Base-by-base conservation (phyloP, 1,140 invertebrate species). In the Dendrolimus punctatus region DNA sequence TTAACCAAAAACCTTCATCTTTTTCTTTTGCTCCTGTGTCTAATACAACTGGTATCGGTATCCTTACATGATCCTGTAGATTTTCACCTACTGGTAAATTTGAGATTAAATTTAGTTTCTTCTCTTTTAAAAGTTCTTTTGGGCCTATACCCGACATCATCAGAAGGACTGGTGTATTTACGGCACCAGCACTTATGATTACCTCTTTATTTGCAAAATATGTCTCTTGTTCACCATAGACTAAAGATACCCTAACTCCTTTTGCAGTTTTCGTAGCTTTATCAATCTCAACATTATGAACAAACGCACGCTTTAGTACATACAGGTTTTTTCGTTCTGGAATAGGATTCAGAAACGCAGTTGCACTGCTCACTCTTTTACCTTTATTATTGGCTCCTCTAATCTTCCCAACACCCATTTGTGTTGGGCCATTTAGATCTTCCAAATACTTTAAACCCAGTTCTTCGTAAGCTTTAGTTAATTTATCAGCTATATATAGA, bases 51-150 rank as follows among this genome's bases (percentile, higher is more conserved):
- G 92, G 78, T 5, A 93, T 91, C 2, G 91, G 86, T 58, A 92
- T 93, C 9, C 90, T 90, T 6, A 93, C 85, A 61, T 95, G 94
- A 73, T 95, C 94, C 82, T 93, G 92, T 0, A 95, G 72, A 73
- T 95, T 95, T 57, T 90, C 88, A 2, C 93, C 93, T 4, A 95
- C 93, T 5, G 89, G 91, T 5, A 93, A 83, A 85, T 96, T 90
- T 9, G 87, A 80, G n/a, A 92, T 54, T 0, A 91, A 81, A 1
- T 88, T 71, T 9, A 94, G 91, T 0, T 81, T 81, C 36, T 90
- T 58, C 38, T 88, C 69, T 51, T 80, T 68, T 3, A 96, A 75
- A 68, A 95, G 93, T 38, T 54, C 37, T 55, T 64, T 76, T 5
- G 74, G 78, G 2, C 82, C 82, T 36, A 85, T 71, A 40, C 82